Base-by-base conservation (phyloP, 2,888 invertebrate species). In the Xestobium rufovillosum region DNA sequence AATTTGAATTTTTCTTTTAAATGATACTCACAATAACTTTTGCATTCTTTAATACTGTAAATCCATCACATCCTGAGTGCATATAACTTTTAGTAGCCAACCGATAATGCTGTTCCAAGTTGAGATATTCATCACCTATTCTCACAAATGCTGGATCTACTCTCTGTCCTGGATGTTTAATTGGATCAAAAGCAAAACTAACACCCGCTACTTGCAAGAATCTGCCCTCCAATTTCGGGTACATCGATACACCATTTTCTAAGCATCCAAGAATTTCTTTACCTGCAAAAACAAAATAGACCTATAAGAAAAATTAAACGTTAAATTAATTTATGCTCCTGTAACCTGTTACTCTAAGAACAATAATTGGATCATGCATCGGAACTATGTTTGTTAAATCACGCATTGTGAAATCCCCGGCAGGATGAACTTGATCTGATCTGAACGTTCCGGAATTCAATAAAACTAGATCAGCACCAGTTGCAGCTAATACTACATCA, bases 361-460 rank as follows among this genome's bases (percentile, higher is more conserved):
- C 79, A 10, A 87, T 78, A 0, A 91, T 60, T 0, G 85, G 83
- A 65, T 91, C 90, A 25, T 86, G 67, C 82, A 90, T 85, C 1
- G 91, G 91, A 36, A 92, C 76, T 28, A 92, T 78, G 48, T 78
- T 81, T 10, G 83, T 78, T 28, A 92, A 68, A 65, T 91, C 90
- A 6, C 87, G 75, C 56, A 90, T 77, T 1, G 80, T 85, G 64
- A 92, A 92, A 34, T 82, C 80, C 0, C 92, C 91, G 0, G 83
- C 80, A 1, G 83, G 77, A 65, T 91, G 90, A 2, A 87, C 75
- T 68, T 75, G 75, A 49, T 88, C 87, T 3, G 83, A 83, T 29
- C 87, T 67, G 48, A 88, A 75, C 10, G 87, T 87, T n/a, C 88
- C 91, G 0, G 90, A 88, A 66, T 92, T 92, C 27, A 92, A 66